A percentile compares a stretch with the other conserved stretches of the same genome.
Conservation (phyloP, 2,113 vertebrate species). For the Stegostoma tigrinum region DNA sequence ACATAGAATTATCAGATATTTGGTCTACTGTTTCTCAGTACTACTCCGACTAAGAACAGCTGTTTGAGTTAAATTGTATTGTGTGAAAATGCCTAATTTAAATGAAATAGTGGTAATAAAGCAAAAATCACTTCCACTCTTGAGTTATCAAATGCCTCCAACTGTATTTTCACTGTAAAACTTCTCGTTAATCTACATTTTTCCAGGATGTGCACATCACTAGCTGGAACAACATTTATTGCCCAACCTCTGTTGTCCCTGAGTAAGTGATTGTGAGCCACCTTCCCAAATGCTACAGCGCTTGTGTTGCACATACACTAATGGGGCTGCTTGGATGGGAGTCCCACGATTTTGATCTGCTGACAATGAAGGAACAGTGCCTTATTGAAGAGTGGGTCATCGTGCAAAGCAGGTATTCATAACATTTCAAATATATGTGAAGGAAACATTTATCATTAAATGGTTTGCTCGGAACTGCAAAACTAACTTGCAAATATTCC, state of each 20-base stretch:
- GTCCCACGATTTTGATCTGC: not conserved
- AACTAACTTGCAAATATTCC: too few relatives aligned
- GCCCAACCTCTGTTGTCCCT: not conserved
- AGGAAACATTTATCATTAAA: too few relatives aligned
- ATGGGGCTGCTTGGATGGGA: too few relatives aligned
- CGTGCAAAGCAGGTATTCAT: too few relatives aligned
- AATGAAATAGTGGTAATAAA: not conserved
- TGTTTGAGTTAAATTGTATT: not conserved
- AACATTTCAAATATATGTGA: too few relatives aligned
- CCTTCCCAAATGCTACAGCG: not conserved
- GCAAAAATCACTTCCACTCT: too few relatives aligned
- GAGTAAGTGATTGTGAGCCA: not conserved
- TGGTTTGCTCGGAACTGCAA: too few relatives aligned
- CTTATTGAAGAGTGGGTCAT: too few relatives aligned
- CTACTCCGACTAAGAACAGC: not conserved
- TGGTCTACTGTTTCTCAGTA: not conserved
- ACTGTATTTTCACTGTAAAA: not conserved
- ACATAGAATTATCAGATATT: not conserved
- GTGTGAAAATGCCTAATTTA: not conserved
- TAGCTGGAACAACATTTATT: too few relatives aligned
- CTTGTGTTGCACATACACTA: not conserved
- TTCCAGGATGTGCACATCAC: not conserved
- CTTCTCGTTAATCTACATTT: not conserved
- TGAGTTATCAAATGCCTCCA: not conserved
- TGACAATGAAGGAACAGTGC: not conserved